Conservation (phyloP, 2,888 invertebrate species). For the Agapostemon virescens region DNA sequence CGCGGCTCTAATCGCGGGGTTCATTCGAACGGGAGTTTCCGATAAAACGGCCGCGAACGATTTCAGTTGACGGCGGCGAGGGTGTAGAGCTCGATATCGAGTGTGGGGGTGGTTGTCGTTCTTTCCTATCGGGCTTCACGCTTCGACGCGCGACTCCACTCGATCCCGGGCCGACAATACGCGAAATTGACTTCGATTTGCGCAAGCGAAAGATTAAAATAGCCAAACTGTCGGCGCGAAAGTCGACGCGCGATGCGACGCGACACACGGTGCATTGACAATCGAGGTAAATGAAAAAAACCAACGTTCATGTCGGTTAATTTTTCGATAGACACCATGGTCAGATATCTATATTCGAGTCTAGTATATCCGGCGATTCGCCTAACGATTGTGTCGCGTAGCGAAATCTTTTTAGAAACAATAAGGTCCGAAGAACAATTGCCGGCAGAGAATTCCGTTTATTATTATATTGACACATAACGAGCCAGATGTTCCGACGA, state of each 20-base stretch:
- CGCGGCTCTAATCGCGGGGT: neutral
- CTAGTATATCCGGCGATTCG: no score
- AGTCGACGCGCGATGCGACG: neutral
- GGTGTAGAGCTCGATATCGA: constrained; percentile 9
- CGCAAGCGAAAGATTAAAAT: constrained; percentile 41
- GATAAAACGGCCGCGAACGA: constrained; percentile 4
- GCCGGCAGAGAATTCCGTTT: no score
- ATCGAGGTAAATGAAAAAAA: no score
- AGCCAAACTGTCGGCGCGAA: neutral
- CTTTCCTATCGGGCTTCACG: constrained; percentile 55
- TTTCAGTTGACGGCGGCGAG: neutral
- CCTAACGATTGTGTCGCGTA: no score
- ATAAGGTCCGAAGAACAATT: no score
- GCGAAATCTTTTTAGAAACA: no score
- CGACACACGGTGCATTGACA: no score
- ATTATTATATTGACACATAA: no score
- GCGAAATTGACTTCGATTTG: constrained; percentile 49
- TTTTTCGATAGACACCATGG: no score
- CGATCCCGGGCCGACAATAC: constrained; percentile 34
- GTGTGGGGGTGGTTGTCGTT: constrained; percentile 27
- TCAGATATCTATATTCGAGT: no score
- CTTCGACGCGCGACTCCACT: constrained; percentile 33
- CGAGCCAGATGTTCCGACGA: no score
- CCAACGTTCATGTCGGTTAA: no score
- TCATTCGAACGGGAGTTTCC: constrained; percentile 3